Base-by-base conservation (phyloP, 2,797 vertebrate genomes). In the Gymnothorax reevesii region DNA sequence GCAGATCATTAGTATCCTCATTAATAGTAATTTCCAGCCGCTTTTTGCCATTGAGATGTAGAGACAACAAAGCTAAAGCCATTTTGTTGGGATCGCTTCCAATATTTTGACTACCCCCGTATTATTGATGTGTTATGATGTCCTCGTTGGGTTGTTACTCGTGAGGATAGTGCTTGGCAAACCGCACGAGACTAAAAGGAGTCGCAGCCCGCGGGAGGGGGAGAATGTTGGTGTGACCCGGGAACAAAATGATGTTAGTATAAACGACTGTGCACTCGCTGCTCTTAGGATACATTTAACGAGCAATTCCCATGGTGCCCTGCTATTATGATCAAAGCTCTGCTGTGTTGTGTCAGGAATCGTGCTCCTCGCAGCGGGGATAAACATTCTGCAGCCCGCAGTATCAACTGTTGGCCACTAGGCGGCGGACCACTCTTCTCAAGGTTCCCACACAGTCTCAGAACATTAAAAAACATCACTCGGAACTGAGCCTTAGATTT, bases 371-470 rank as follows among this genome's bases (percentile, higher is more conserved):
- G 8, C 49, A 49, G 73, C 42, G 52, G 77, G 52, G 9, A 80
- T 54, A 8, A 22, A 80, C 49, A 25, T 80, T 80, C 7, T 55
- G 77, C 77, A 22, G 33, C n/a, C 77, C 52, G 52, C 3, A 80
- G 77, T 55, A 12, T 55, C 17, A n/a, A 2, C 54, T 80, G 54
- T 80, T 20, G 54, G 82, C 89, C 95, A 94, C 84, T 90, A 94
- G 94, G 92, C 92, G 94, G 92, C 91, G 93, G 91, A 20, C 90
- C 92, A 89, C 88, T 86, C 77, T 22, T 9, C 77, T 55, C 49
- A 17, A 80, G 22, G 49, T n/a, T 80, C 20, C 52, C 17, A 17
- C 77, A 80, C 25, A 71, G 71, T 27, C 75, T 88, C 8, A 33
- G 42, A 64, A 64, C 60, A 57, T 87, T 87, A 90, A 88, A 84